These are phyloP conservation scores for Psophia crepitans DNA, from an alignment of 2,113 vertebrate genomes.

Conservation along the genomic window DNA sequence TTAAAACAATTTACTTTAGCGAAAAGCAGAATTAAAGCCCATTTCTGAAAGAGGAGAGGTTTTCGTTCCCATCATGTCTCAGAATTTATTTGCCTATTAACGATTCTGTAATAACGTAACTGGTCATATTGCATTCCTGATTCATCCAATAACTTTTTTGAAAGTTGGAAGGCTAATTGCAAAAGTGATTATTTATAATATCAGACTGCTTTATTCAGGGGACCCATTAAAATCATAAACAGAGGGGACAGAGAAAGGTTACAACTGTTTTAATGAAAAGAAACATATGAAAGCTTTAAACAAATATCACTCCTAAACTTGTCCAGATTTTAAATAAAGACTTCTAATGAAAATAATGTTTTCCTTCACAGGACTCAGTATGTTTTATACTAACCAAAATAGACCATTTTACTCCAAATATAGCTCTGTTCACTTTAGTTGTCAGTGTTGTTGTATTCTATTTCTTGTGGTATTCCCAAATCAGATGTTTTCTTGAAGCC, in stretches of 20 bases:
- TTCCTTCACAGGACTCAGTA: not conserved
- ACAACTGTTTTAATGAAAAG: conserved; percentile 37
- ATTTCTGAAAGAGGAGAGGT: not conserved
- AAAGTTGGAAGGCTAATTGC: conserved; percentile 49
- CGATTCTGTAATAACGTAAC: not conserved
- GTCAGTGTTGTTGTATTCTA: not conserved
- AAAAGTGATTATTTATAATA: conserved; percentile 55
- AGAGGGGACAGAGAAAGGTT: conserved; percentile 22
- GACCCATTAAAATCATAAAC: conserved; percentile 33
- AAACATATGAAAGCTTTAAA: conserved; percentile 17
- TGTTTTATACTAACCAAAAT: not conserved
- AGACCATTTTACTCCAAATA: not conserved
- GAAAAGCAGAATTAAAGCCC: conserved; percentile 19
- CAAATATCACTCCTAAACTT: conserved; percentile 35
- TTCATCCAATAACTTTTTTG: not conserved
- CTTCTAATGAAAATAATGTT: conserved; percentile 22
- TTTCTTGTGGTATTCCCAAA: not conserved
- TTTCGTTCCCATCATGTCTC: conserved; percentile 25
- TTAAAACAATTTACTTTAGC: conserved; percentile 2
- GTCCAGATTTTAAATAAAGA: conserved; percentile 34
- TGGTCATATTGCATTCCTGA: not conserved
- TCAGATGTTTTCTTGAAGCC: not conserved
- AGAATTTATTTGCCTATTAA: conserved; percentile 60
- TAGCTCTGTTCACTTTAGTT: not conserved
- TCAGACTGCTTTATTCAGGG: conserved; percentile 14